These are phyloP conservation scores for Oscheius sp. DNA, from an alignment of 1,140 invertebrate genomes.

Conservation along the genomic window DNA sequence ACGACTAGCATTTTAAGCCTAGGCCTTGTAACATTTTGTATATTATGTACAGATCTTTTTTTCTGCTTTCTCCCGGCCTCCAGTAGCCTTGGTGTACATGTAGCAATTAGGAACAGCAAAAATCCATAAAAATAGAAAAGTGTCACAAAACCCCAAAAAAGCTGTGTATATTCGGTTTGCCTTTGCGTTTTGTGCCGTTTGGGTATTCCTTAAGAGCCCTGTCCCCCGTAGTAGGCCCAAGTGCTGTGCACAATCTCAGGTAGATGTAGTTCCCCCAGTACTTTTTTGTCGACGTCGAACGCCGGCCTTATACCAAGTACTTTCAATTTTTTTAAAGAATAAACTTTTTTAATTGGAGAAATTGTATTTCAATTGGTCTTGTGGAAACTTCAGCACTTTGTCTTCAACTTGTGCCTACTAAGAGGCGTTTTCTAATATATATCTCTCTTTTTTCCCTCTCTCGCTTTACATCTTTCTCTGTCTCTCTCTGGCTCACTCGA, in stretches of 20 bases:
- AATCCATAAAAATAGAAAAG: slow-evolving; percentile 7
- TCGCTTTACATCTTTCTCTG: too few species aligned
- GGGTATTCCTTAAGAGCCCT: background rate
- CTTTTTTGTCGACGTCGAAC: background rate
- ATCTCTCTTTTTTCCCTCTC: too few species aligned
- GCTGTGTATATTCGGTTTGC: background rate
- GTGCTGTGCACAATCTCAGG: background rate
- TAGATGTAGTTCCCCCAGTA: too few species aligned
- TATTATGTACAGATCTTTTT: slow-evolving; percentile 1
- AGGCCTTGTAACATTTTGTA: background rate
- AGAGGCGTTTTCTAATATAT: too few species aligned
- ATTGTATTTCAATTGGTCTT: background rate
- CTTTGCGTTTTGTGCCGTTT: background rate
- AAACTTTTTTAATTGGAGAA: background rate
- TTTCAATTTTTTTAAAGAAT: background rate
- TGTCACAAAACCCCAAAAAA: slow-evolving; percentile 1
- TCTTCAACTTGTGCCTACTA: too few species aligned
- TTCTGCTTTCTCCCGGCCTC: background rate
- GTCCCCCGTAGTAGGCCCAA: background rate
- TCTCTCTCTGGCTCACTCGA: too few species aligned
- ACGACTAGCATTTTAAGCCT: background rate
- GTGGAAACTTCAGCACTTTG: too few species aligned
- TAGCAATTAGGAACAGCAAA: background rate
- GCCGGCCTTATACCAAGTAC: background rate
- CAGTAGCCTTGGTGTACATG: background rate